phyloP scores from a whole-genome alignment of 2,797 vertebrate species.

The Artibeus jamaicensis region DNA sequence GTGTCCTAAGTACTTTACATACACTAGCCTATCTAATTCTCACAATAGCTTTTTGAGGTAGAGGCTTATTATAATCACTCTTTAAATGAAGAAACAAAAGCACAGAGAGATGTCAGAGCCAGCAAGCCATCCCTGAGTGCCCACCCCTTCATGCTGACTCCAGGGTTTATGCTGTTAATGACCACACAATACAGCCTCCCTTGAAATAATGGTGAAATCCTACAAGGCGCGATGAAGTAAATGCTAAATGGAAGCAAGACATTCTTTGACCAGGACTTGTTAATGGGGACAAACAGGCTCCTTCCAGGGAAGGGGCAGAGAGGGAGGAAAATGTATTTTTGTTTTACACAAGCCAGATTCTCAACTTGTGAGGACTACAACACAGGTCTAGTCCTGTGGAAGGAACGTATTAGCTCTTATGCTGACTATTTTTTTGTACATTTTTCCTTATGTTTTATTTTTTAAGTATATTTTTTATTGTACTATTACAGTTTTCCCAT shows the following conservation, averaged over 20 bases:
- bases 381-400: not conserved
- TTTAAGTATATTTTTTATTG: too few species aligned
- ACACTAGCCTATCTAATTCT: not conserved
- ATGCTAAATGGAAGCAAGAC: not conserved
- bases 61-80: not conserved
- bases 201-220: not conserved
- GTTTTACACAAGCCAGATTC: not conserved
- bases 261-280: not conserved
- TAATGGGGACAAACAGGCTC: not conserved
- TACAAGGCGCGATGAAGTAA: not conserved
- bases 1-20: not conserved
- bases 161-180: not conserved
- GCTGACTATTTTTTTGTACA: not conserved
- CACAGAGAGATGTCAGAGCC: not conserved
- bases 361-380: not conserved
- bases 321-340: not conserved
- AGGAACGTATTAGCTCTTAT: not conserved
- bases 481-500: too few species aligned
- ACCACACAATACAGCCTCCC: not conserved
- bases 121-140: not conserved
- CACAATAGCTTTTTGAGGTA: not conserved
- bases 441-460: too few species aligned
- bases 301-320: not conserved
- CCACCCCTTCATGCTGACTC: not conserved
- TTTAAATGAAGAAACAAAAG: not conserved